Percentiles rank a stretch among this genome's conserved stretches.
Evolutionary conservation across 2,113 vertebrate species (phyloP).

Genomic region (Herpailurus yagouaroundi): DNA sequence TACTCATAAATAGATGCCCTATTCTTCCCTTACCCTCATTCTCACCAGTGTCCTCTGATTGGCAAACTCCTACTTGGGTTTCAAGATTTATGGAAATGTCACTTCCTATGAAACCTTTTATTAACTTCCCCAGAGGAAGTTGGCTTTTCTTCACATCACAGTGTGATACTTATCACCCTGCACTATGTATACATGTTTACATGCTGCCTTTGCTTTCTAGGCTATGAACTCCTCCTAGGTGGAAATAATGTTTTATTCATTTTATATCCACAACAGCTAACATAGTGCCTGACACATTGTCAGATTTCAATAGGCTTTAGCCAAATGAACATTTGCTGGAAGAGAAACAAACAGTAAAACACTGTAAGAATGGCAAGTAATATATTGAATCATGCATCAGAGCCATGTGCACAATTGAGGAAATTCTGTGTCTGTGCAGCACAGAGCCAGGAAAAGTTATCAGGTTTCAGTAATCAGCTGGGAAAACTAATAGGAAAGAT

Average conservation of each 20-base stretch:
- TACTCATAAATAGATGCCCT: not conserved
- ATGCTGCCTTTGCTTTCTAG: not conserved
- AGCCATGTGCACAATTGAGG: not conserved
- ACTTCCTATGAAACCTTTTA: not conserved
- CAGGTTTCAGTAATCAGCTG: not conserved
- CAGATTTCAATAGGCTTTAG: slow-evolving; percentile 39
- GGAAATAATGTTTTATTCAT: slow-evolving; percentile 28
- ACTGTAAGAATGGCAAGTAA: slow-evolving; percentile 40
- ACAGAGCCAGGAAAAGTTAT: not conserved
- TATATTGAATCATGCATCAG: not conserved
- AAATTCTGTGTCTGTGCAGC: not conserved
- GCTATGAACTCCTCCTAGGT: not conserved
- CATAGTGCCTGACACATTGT: slow-evolving; percentile 24
- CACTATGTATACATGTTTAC: not conserved
- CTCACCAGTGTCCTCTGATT: not conserved
- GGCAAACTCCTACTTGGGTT: not conserved
- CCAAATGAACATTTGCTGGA: slow-evolving; percentile 39
- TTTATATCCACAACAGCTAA: not conserved
- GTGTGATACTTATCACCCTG: not conserved
- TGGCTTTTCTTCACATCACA: not conserved
- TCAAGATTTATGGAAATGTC: slow-evolving; percentile 10
- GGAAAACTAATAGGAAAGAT: slow-evolving; percentile 10
- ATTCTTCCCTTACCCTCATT: not conserved
- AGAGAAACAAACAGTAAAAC: slow-evolving; percentile 61
- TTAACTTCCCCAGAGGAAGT: not conserved